Evolutionary conservation across 2,113 vertebrate genomes (phyloP), one percentile per base, ranked within the genome.

Genomic region (Laticauda colubrina): DNA sequence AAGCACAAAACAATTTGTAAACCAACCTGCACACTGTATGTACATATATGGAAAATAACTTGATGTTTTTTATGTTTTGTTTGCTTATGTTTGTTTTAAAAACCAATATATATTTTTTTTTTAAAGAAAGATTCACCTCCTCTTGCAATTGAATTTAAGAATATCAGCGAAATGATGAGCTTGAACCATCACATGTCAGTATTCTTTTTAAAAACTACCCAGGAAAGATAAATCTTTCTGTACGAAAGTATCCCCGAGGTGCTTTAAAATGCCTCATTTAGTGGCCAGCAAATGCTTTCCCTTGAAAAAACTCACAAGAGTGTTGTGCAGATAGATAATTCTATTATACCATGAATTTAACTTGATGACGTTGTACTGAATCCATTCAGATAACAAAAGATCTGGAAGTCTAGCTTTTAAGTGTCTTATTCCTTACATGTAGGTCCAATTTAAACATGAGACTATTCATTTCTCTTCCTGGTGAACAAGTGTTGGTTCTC

Each of bases 181-280:
- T 57, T 56, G 64, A 88, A 75, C 69, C n/a, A 56, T 23, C 53
- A 64, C 24, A 54, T 39, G 75, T 21, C 34, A 56, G 18, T 48
- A 4, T 24, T 39, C 23, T 81, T 24, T 81, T 75, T 55, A 56
- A 88, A 55, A 9, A n/a, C 23, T 81, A 57, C 26, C 24, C 87
- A 89, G 56, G 15, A 92, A 4, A 45, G 24, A 89, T 15, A 56
- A 81, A n/a, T 89, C 23, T 89, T 15, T 88, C 43, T 56, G 20
- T 55, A 57, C 3, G n/a, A 81, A 85, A 81, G 2, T 7, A 89
- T 89, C 53, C 64, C 61, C 15, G 2, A 57, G 21, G 87, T 57
- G 54, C n/a, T 89, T 85, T 89, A 51, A 81, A 89, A 56, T 85
- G 15, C 89, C 26, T 88, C 55, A 89, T 92, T 92, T 92, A 85